Conservation (phyloP, 2,888 invertebrate genomes). For the Heliconius aoede region DNA sequence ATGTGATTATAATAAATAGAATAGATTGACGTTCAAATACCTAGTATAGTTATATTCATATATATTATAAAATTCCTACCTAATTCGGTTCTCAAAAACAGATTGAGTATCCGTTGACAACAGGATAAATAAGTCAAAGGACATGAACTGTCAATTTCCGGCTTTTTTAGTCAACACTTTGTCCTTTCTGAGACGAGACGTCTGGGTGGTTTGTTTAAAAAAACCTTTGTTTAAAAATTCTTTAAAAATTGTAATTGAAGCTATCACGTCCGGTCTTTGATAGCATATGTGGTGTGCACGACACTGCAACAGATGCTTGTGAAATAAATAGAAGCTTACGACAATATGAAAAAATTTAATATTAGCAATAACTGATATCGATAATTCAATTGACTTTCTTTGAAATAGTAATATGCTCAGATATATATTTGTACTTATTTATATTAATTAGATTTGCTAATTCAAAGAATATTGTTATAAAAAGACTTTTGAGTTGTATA, state of each 20-base stretch:
- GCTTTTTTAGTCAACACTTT: background rate
- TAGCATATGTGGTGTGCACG: background rate
- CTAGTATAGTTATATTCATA: background rate
- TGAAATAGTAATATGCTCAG: background rate
- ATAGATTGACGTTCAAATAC: too few species aligned
- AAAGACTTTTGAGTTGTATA: background rate
- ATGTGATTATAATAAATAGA: too few species aligned
- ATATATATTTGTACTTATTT: too few species aligned
- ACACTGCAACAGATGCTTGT: background rate
- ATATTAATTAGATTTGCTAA: background rate
- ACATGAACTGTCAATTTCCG: background rate
- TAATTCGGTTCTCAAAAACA: background rate
- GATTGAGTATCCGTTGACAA: background rate
- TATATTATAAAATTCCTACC: background rate
- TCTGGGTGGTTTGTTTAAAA: slow-evolving; percentile 19
- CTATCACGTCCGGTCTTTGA: slow-evolving; percentile 9
- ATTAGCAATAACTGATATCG: background rate
- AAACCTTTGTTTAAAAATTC: slow-evolving; percentile 10
- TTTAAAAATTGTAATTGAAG: slow-evolving; percentile 5
- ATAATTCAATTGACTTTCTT: background rate
- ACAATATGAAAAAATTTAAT: background rate
- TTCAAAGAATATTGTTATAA: background rate
- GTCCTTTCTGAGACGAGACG: slow-evolving; percentile 11
- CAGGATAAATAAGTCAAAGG: slow-evolving; percentile 13
- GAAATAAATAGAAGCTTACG: background rate